These are phyloP conservation scores for Chironomus striatipennis DNA, from an alignment of 1,140 invertebrate species.

Conservation along the genomic window DNA sequence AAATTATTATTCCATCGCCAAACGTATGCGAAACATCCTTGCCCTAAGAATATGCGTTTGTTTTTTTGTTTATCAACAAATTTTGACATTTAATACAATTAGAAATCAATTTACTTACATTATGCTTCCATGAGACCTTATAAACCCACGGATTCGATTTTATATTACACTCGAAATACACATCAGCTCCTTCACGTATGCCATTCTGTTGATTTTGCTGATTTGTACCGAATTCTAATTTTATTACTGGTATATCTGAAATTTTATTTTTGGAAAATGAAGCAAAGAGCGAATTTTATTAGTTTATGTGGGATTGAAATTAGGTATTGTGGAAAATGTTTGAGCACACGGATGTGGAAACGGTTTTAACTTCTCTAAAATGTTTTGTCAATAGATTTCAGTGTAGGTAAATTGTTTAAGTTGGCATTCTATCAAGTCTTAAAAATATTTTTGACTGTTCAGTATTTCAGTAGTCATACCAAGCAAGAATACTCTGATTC, in stretches of 20 bases:
- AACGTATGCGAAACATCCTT: constrained; percentile 61
- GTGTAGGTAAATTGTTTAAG: no score
- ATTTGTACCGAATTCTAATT: constrained; percentile 67
- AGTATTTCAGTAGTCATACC: no score
- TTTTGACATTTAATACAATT: not conserved
- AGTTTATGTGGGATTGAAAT: no score
- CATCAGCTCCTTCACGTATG: constrained; percentile 76
- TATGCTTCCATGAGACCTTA: constrained; percentile 74
- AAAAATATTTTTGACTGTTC: no score
- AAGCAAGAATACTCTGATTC: no score
- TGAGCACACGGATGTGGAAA: no score
- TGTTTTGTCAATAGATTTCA: no score
- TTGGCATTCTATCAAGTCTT: no score
- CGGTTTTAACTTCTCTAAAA: no score
- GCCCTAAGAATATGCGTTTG: constrained; percentile 45
- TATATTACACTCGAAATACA: constrained; percentile 85
- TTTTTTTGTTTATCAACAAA: not conserved
- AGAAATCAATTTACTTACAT: constrained; percentile 52
- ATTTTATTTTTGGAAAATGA: constrained; percentile 31
- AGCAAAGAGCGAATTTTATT: not conserved
- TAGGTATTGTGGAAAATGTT: no score
- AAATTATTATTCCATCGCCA: constrained; percentile 69
- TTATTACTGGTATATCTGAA: constrained; percentile 69
- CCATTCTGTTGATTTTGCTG: constrained; percentile 55
- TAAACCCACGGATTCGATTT: constrained; percentile 81